Evolutionary conservation across 92 coral and sea anemone species (phyloP).

Genomic region (Zoanthus sociatus): DNA sequence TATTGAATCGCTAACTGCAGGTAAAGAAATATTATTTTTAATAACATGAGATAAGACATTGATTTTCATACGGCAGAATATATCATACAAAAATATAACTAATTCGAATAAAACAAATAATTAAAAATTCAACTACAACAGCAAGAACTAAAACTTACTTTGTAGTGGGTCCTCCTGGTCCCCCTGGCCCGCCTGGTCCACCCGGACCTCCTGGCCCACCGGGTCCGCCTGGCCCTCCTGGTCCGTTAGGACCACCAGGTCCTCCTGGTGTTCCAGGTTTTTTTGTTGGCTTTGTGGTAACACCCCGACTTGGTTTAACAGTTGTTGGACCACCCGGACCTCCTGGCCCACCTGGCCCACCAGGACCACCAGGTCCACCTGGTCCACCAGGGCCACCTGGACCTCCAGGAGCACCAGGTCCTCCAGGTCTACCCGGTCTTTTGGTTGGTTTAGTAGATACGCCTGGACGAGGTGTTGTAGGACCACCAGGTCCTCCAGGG

Average conservation of each 20-base stretch:
- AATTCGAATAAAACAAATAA: no score
- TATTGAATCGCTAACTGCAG: no score
- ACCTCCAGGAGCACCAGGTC: constrained; percentile 78
- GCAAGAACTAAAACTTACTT: constrained; percentile 1
- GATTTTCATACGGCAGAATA: no score
- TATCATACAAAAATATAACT: no score
- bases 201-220: constrained; percentile 80
- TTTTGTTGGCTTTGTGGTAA: constrained; percentile 46
- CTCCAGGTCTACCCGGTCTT: constrained; percentile 79
- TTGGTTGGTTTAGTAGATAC: constrained; percentile 7
- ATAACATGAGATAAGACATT: no score
- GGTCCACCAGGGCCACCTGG: constrained; percentile 81
- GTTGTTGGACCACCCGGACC: constrained; percentile 82
- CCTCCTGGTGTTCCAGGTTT: constrained; percentile 52
- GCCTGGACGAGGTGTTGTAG: constrained; percentile 15
- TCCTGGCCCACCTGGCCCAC: constrained; percentile 79
- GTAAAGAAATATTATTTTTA: no score
- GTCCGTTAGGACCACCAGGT: constrained; percentile 79
- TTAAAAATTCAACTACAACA: no score
- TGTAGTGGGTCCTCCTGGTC: constrained; percentile 64
- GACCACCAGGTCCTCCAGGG: constrained; percentile 67
- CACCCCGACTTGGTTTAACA: constrained; percentile 56
- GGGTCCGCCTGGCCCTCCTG: constrained; percentile 60
- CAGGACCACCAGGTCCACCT: constrained; percentile 81
- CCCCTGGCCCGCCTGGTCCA: constrained; percentile 85